These are phyloP conservation scores for Otis tarda DNA, from an alignment of 2,113 vertebrate genomes.

Conservation along the genomic window DNA sequence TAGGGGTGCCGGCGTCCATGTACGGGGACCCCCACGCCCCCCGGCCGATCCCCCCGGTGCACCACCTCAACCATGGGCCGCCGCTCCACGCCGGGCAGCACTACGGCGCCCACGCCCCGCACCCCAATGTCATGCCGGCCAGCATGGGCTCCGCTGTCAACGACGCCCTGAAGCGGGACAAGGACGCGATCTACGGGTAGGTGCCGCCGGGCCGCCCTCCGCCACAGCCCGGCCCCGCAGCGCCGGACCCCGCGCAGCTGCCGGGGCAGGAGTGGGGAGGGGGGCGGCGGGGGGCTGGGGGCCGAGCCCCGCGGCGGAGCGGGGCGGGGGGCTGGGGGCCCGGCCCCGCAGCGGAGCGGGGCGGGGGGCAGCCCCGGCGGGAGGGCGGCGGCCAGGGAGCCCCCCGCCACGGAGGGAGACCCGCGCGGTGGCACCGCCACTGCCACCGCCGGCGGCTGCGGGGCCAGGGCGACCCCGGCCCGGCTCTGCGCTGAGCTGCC, in stretches of 20 bases:
- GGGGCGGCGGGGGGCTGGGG: not conserved
- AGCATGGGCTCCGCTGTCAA: constrained; percentile 99
- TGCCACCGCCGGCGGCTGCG: not conserved
- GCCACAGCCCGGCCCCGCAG: not conserved
- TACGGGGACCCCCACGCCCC: constrained; percentile 98
- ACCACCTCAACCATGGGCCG: constrained; percentile 99
- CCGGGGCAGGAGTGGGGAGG: not conserved
- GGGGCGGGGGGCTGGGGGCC: not conserved
- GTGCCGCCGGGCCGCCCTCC: constrained; percentile 45
- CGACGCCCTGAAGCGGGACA: constrained; percentile 99
- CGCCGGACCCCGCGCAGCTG: not conserved
- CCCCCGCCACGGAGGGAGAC: not conserved
- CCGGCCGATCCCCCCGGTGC: constrained; percentile 97
- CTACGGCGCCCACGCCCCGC: constrained; percentile 97
- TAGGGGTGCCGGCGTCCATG: constrained; percentile 96
- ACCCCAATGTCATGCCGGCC: constrained; percentile 98
- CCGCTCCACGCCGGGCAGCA: constrained; percentile 98
- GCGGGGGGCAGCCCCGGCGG: not conserved
- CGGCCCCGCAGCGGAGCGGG: not conserved
- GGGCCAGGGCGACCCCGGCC: not conserved
- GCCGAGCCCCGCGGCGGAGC: not conserved
- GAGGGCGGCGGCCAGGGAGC: not conserved
- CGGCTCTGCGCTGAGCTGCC: not conserved
- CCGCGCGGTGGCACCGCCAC: not conserved
- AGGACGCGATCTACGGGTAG: constrained; percentile 99